A percentile compares a stretch with the other conserved stretches of the same genome.
Conservation (phyloP, 2,888 invertebrate genomes). For the Pheosia tremula region DNA sequence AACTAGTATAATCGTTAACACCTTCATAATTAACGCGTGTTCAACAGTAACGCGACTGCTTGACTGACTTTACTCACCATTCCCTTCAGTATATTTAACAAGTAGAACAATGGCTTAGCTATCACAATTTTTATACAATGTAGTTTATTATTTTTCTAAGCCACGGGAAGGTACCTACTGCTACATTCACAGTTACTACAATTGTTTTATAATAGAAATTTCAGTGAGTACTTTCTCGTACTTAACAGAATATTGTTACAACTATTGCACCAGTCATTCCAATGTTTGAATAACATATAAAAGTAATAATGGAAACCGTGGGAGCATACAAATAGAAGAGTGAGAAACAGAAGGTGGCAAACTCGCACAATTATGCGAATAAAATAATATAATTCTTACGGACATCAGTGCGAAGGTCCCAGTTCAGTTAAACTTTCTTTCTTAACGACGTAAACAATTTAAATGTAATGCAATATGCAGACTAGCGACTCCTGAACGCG, state of each 20-base stretch:
- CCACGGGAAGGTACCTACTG: not conserved
- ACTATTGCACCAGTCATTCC: not conserved
- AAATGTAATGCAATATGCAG: conserved; percentile 83
- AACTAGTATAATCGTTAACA: conserved; percentile 22
- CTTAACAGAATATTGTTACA: not conserved
- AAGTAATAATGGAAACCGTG: not conserved
- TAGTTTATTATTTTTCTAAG: conserved; percentile 10
- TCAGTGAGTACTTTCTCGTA: not conserved
- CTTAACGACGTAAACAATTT: conserved; percentile 84
- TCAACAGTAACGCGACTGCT: conserved; percentile 4
- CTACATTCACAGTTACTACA: not conserved
- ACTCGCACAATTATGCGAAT: no score
- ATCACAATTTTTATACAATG: conserved; percentile 23
- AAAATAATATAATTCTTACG: no score
- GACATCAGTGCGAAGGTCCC: conserved; percentile 50
- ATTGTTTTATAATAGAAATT: conserved; percentile 12
- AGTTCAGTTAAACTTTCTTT: conserved; percentile 71
- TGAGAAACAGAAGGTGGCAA: no score
- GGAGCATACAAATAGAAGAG: not conserved
- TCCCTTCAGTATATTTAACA: conserved; percentile 24
- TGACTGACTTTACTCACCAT: conserved; percentile 20
- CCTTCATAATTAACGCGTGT: conserved; percentile 33
- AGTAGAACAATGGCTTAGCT: conserved; percentile 28
- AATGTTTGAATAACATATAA: not conserved
- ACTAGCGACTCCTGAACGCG: conserved; percentile 54